These are phyloP conservation scores for Trypoxylus dichotomus DNA, from an alignment of 1,140 invertebrate genomes.

Conservation along the genomic window DNA sequence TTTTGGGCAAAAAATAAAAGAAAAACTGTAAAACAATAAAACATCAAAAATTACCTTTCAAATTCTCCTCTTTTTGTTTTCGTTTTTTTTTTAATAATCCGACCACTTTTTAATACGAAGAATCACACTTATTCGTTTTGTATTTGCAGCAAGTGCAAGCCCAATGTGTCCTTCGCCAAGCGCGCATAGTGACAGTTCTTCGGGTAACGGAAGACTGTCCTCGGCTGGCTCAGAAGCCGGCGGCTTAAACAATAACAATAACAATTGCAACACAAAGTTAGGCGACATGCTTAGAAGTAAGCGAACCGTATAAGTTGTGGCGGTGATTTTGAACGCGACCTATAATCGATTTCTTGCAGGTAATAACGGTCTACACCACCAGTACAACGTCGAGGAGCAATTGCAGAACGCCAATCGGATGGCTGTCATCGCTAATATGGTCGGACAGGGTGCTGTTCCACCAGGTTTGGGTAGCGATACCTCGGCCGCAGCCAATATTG, in stretches of 20 bases:
- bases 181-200: conserved; percentile 79
- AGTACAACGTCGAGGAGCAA: conserved; percentile 70
- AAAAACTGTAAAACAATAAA: too few relatives aligned
- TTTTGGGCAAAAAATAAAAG: too few relatives aligned
- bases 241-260: conserved; percentile 68
- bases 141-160: conserved; percentile 54
- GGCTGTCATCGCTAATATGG: conserved; percentile 73
- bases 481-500: conserved; percentile 61
- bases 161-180: conserved; percentile 76
- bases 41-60: too few relatives aligned
- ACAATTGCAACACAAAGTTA: conserved; percentile 72
- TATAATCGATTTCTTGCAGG: conserved; percentile 31
- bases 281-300: conserved; percentile 66
- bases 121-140: neutral
- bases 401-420: conserved; percentile 72
- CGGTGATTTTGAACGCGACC: neutral
- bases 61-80: too few relatives aligned
- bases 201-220: conserved; percentile 74
- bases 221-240: conserved; percentile 75
- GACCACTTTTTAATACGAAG: too few relatives aligned
- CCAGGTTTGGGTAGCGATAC: conserved; percentile 52
- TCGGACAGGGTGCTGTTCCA: conserved; percentile 60
- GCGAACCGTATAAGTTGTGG: conserved; percentile 22
- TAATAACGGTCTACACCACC: conserved; percentile 57
- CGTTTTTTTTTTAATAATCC: too few relatives aligned